phyloP scores from a whole-genome alignment of 2,113 vertebrate genomes.

The Acanthochromis polyacanthus region DNA sequence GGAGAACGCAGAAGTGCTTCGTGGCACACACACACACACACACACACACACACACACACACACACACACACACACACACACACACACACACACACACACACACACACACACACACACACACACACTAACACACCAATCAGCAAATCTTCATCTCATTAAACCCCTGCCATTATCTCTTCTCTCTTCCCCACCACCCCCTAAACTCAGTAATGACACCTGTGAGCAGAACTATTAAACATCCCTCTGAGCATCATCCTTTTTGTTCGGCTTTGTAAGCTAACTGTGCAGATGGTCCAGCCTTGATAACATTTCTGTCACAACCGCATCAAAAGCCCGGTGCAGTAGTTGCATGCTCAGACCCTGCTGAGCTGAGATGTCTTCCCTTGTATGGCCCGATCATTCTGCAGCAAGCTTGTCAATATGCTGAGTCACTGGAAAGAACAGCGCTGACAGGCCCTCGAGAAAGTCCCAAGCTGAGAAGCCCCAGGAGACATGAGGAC shows the following conservation, averaged over 20 bases:
- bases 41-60: no score
- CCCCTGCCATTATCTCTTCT: not conserved
- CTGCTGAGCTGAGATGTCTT: constrained; percentile 35
- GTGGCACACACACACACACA: not conserved
- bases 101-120: no score
- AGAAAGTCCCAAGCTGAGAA: constrained; percentile 8
- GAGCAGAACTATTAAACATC: constrained; percentile 24
- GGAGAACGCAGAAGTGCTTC: not conserved
- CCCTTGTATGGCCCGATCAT: not conserved
- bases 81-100: no score
- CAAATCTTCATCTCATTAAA: constrained; percentile 11
- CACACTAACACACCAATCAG: not conserved
- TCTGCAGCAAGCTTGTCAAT: constrained; percentile 57
- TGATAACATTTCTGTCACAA: constrained; percentile 41
- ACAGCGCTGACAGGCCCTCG: constrained; percentile 30
- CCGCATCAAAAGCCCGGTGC: constrained; percentile 38
- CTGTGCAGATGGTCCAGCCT: constrained; percentile 26
- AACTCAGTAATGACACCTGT: constrained; percentile 13
- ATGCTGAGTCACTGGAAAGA: constrained; percentile 56
- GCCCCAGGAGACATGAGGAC: constrained; percentile 27
- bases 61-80: no score
- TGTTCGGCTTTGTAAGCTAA: constrained; percentile 37
- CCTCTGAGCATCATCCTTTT: constrained; percentile 8
- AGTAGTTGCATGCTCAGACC: constrained; percentile 29
- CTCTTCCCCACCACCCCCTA: not conserved